phyloP scores from a whole-genome alignment of 2,888 invertebrate genomes.

The Hypsopygia costalis region DNA sequence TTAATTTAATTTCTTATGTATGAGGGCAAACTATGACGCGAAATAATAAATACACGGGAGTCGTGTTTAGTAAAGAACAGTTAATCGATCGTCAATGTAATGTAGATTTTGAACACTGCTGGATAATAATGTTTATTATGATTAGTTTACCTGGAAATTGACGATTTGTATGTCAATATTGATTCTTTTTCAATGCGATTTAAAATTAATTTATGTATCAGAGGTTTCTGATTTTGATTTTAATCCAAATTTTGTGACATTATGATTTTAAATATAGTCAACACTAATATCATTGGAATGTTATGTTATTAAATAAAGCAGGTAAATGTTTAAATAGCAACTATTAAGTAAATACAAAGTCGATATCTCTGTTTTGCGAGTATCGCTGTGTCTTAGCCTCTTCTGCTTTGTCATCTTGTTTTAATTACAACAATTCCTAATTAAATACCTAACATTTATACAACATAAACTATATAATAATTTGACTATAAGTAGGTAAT shows the following conservation, averaged over 20 bases:
- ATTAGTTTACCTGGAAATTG: not conserved
- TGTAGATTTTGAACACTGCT: not conserved
- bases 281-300: not conserved
- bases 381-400: constrained; percentile 52
- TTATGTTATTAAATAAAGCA: not conserved
- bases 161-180: no score
- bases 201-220: no score
- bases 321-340: not conserved
- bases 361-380: constrained; percentile 2
- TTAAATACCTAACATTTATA: constrained; percentile 50
- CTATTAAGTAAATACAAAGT: no score
- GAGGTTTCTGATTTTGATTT: no score
- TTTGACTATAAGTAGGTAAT: constrained; percentile 76
- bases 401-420: constrained; percentile 63
- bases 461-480: constrained; percentile 49
- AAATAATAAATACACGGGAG: no score
- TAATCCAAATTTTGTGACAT: no score
- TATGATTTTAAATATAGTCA: not conserved
- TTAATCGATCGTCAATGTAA: no score
- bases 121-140: not conserved
- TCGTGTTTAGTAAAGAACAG: no score
- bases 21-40: no score
- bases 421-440: constrained; percentile 33
- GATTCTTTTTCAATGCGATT: no score
- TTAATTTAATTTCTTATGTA: no score